Percentiles rank a stretch among this genome's conserved stretches.
These are phyloP conservation scores for Portunus trituberculatus DNA, from an alignment of 1,140 invertebrate species.

Conservation along the genomic window DNA sequence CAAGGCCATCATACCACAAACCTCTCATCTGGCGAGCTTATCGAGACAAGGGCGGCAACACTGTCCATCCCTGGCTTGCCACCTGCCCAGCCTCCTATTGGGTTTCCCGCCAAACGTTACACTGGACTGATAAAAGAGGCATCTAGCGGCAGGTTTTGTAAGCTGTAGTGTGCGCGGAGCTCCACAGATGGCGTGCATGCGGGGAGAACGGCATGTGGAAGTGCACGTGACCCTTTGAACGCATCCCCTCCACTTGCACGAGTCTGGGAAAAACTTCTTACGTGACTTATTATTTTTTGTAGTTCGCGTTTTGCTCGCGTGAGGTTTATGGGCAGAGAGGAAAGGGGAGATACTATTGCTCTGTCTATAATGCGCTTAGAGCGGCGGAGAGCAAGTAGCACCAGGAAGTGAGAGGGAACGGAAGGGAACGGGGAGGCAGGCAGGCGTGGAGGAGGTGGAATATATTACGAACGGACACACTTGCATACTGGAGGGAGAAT, in stretches of 20 bases:
- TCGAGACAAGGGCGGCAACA: neutral
- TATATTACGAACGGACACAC: too few relatives aligned
- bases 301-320: too few relatives aligned
- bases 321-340: too few relatives aligned
- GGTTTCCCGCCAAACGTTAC: conserved; percentile 9
- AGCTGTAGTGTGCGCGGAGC: neutral
- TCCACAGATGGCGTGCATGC: neutral
- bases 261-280: neutral
- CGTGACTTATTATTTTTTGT: too few relatives aligned
- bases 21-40: neutral
- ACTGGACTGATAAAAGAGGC: neutral
- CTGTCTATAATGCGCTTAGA: too few relatives aligned
- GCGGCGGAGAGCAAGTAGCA: too few relatives aligned
- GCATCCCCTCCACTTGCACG: neutral
- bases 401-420: too few relatives aligned
- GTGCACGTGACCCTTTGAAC: neutral
- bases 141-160: neutral
- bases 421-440: too few relatives aligned
- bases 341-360: too few relatives aligned
- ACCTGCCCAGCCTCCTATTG: neutral
- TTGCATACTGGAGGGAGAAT: too few relatives aligned
- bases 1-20: neutral
- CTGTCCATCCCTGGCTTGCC: neutral
- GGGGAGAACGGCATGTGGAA: neutral
- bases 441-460: too few relatives aligned